Evolutionary conservation across 1,140 invertebrate species (phyloP).

Genomic region (Lithobius niger): DNA sequence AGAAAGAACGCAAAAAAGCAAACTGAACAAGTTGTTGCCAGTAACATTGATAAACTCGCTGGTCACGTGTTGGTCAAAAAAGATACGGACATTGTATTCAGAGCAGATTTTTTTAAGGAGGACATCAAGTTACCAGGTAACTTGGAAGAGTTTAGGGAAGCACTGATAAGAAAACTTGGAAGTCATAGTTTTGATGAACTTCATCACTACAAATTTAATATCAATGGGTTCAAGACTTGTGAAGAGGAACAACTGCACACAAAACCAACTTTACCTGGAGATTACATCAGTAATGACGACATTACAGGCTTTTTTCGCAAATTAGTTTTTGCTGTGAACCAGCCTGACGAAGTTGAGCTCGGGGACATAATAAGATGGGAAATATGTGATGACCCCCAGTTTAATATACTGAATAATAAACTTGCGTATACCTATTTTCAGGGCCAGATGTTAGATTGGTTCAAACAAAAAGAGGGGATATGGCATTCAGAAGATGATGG

Average conservation of each 20-base stretch:
- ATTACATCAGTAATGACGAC: neutral
- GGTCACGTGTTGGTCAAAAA: neutral
- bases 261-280: neutral
- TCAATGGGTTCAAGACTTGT: neutral
- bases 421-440: neutral
- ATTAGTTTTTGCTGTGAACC: neutral
- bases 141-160: neutral
- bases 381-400: neutral
- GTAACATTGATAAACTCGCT: neutral
- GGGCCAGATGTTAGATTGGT: neutral
- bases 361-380: neutral
- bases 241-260: neutral
- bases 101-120: neutral
- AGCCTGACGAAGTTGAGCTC: neutral
- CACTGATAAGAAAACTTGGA: neutral
- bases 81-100: neutral
- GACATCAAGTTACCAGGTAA: neutral
- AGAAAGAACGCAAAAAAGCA: no score
- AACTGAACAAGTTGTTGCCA: no score
- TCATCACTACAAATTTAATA: neutral
- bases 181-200: neutral
- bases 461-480: neutral
- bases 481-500: no score
- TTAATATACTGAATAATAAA: neutral
- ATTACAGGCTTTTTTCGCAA: neutral